Evolutionary conservation across 2,888 invertebrate genomes (phyloP).

Genomic region (Liodrosophila aerea): DNA sequence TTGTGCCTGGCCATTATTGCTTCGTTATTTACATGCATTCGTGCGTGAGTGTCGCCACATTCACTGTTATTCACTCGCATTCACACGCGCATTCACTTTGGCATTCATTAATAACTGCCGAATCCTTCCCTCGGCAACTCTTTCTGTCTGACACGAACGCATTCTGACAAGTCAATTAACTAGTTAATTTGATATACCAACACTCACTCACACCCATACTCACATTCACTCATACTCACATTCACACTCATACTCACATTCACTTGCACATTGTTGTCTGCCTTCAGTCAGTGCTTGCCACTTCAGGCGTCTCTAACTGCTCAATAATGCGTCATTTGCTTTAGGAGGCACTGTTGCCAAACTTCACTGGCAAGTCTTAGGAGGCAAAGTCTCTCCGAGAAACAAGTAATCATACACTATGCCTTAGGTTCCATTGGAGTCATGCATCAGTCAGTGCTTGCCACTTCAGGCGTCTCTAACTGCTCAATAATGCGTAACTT

Average conservation of each 20-base stretch:
- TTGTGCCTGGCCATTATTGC: slow-evolving; percentile 37
- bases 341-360: slow-evolving; percentile 32
- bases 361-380: slow-evolving; percentile 22
- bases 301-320: slow-evolving; percentile 35
- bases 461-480: slow-evolving; percentile 29
- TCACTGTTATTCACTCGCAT: not conserved
- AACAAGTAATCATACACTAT: too few relatives aligned
- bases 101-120: slow-evolving; percentile 59
- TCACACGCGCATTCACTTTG: slow-evolving; percentile 13
- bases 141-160: slow-evolving; percentile 45
- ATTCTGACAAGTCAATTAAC: slow-evolving; percentile 79
- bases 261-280: too few relatives aligned
- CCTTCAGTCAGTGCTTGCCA: too few relatives aligned
- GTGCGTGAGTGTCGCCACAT: slow-evolving; percentile 54
- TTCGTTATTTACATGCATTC: slow-evolving; percentile 64
- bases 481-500: slow-evolving; percentile 52
- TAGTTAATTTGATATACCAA: slow-evolving; percentile 76
- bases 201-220: too few relatives aligned
- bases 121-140: slow-evolving; percentile 55
- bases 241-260: too few relatives aligned
- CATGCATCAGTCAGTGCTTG: too few relatives aligned
- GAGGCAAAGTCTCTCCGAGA: too few relatives aligned
- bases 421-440: too few relatives aligned
- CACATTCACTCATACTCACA: too few relatives aligned
- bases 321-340: slow-evolving; percentile 52